Conservation (phyloP, 2,888 invertebrate genomes). For the Dysmachus trigonus region DNA sequence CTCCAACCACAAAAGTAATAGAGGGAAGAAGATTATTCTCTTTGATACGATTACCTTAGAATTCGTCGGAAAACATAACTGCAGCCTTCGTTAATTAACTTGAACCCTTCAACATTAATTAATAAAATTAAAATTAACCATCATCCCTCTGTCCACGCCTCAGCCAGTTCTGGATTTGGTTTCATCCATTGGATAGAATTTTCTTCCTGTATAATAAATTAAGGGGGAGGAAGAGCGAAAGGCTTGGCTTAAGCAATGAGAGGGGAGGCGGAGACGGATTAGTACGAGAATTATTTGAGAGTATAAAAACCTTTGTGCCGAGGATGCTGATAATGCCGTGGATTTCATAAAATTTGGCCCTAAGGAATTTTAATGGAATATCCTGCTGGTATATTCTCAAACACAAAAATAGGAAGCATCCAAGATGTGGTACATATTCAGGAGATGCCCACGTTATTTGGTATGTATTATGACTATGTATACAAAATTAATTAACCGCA, state of each 20-base stretch:
- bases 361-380: background rate
- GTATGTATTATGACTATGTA: background rate
- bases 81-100: background rate
- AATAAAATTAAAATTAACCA: background rate
- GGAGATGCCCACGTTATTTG: background rate
- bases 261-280: background rate
- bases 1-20: background rate
- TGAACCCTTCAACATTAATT: background rate
- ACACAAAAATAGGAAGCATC: background rate
- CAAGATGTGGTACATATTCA: background rate
- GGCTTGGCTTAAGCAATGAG: background rate
- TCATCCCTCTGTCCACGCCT: background rate
- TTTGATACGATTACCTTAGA: background rate
- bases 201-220: background rate
- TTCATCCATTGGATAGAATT: background rate
- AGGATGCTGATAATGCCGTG: background rate
- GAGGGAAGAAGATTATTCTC: background rate
- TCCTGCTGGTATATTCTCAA: background rate
- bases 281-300: background rate
- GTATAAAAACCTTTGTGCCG: background rate
- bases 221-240: background rate
- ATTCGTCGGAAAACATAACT: background rate
- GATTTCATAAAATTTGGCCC: background rate
- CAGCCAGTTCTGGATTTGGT: background rate
- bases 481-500: background rate